Conservation (phyloP, 2,888 invertebrate genomes). For the Cheiracanthium punctorium region DNA sequence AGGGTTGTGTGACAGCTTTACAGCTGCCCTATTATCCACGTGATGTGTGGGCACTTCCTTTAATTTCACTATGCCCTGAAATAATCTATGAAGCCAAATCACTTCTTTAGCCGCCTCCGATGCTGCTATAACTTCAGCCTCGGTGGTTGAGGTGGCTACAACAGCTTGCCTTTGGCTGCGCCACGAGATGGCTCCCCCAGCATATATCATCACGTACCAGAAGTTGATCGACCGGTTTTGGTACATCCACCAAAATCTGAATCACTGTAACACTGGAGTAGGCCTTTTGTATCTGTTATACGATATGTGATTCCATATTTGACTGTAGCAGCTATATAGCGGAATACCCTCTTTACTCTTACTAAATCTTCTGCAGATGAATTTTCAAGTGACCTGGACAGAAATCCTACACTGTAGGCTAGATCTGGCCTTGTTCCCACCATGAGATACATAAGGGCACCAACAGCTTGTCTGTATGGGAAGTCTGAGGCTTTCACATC, state of each 20-base stretch:
- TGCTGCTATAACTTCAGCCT: constrained; percentile 73
- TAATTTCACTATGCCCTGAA: no score
- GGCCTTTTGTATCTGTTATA: no score
- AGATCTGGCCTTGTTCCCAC: constrained; percentile 28
- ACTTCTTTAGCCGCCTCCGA: constrained; percentile 72
- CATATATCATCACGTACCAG: no score
- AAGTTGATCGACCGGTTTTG: no score
- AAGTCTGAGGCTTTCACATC: not conserved
- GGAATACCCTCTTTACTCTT: constrained; percentile 61
- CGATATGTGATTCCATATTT: no score
- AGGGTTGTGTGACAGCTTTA: constrained; percentile 64
- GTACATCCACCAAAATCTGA: no score
- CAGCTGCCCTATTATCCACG: constrained; percentile 71
- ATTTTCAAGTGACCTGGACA: constrained; percentile 9
- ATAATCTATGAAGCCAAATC: constrained; percentile 73
- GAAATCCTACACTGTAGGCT: not conserved
- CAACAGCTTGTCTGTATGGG: constrained; percentile 14
- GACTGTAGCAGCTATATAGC: no score
- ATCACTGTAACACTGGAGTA: no score
- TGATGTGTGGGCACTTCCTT: no score
- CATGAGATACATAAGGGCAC: constrained; percentile 33
- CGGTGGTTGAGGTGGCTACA: constrained; percentile 70
- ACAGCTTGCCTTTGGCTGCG: no score
- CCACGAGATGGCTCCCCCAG: no score
- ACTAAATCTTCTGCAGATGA: not conserved